A percentile compares a stretch with the other conserved stretches of the same genome.
Conservation (phyloP, 2,888 invertebrate genomes). For the Mythimna impura region DNA sequence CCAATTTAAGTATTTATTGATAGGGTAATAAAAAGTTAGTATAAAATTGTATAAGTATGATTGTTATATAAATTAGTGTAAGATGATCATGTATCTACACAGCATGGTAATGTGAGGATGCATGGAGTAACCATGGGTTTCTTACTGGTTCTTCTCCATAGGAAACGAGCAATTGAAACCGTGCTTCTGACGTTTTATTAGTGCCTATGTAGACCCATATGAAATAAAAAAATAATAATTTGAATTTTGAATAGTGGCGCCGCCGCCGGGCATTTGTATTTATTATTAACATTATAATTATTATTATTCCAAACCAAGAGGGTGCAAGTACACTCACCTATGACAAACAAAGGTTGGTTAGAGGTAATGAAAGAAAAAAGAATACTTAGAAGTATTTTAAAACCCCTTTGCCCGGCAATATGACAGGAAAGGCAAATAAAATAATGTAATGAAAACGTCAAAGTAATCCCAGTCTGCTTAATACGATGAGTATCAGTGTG, state of each 20-base stretch:
- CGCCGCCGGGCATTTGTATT: too few relatives aligned
- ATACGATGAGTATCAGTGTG: conserved; percentile 48
- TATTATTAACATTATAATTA: too few relatives aligned
- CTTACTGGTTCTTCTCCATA: too few relatives aligned
- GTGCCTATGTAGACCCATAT: too few relatives aligned
- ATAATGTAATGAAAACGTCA: background rate
- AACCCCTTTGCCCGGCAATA: too few relatives aligned
- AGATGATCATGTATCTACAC: background rate
- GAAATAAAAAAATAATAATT: too few relatives aligned
- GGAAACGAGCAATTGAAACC: too few relatives aligned
- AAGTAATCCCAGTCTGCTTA: conserved; percentile 16
- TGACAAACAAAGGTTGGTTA: background rate
- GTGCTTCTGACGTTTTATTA: too few relatives aligned
- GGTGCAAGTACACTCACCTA: background rate
- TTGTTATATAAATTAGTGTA: background rate
- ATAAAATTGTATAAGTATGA: conserved; percentile 10
- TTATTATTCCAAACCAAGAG: too few relatives aligned
- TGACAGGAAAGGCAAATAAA: background rate
- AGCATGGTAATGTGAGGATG: background rate
- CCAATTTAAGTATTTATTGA: conserved; percentile 8
- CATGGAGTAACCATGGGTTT: too few relatives aligned
- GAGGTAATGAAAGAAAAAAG: background rate
- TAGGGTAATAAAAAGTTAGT: conserved; percentile 16
- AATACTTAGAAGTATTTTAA: background rate
- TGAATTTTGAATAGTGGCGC: too few relatives aligned